Base-by-base conservation (phyloP, 1,140 invertebrate species). In the Gryllus bimaculatus region DNA sequence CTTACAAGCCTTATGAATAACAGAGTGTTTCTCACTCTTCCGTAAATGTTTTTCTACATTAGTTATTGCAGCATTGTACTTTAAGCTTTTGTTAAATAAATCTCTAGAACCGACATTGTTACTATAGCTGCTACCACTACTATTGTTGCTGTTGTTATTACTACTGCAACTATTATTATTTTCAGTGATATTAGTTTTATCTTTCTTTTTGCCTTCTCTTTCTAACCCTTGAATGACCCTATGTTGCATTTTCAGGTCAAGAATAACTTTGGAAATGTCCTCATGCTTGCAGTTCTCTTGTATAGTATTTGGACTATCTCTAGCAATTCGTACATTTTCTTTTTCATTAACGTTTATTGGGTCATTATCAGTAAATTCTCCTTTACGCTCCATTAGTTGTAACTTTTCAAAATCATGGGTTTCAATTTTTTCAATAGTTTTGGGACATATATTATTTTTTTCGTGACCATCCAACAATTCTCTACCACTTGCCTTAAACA, bases 21-120 rank as follows among this genome's bases (percentile, higher is more conserved):
- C 75, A 74, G 78, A 39, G 21, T 81, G 79, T 79, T 81, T 82
- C 74, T 79, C 79, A 78, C 81, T 80, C 21, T 75, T 80, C 47
- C 47, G 20, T 47, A 48, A 18, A 73, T 66, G 48, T 78, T 78
- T 73, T 20, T 78, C 66, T 15, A 8, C 54, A 47, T 26, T 21
- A 13, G 79, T 79, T 26, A 77, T 79, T 15, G 76, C 54, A 26
- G 79, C 49, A 66, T 79, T 79, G 75, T 54, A 66, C n/a, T 79
- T 79, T 39, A 74, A 73, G 47, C 48, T 49, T 66, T 79, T 77
- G 21, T 54, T 21, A 48, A 74, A 3, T 8, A 48, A 10, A 47
- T 20, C 76, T 20, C 20, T 48, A 13, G 2, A 66, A 66, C 54
- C 26, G 26, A 39, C 26, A 39, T 39, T 39, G 26, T 39, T 39